Evolutionary conservation across 2,888 invertebrate genomes (phyloP), one percentile per base, ranked within the genome.

Genomic region (Lottia scabra): DNA sequence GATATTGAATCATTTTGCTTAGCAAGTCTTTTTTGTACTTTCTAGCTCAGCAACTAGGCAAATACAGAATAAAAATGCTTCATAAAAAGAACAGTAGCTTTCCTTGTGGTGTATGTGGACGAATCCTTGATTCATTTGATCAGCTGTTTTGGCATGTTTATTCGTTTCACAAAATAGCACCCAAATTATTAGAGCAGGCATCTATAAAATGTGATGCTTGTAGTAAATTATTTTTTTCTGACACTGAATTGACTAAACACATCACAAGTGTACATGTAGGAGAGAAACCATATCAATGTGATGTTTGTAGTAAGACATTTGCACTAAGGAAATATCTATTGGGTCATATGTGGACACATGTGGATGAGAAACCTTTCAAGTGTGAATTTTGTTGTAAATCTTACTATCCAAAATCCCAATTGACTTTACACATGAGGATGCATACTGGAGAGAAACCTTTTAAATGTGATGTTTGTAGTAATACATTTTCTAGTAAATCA

Each of bases 271-370:
- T 19, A 1, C 38, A 38, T 38, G 38, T 10, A 38, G 38, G 38
- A 38, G 38, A 38, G 27, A 68, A 62, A 43, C 68, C 68, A 15
- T 46, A 68, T 62, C 48, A 68, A 56, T 68, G 68, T 68, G 68
- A 68, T 15, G 19, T 62, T 27, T 68, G 68, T 68, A 23, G 23
- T 27, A 68, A 68, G 19, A 16, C 56, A n/a, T 68, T 48, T 46
- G n/a, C 38, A 13, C 23, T 46, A 19, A 26, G 16, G 10, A 23
- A 27, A n/a, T 38, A 48, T 27, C 62, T 68, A 6, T 38, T 27
- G 8, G 43, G 19, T 3, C 68, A 68, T 23, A 62, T n/a, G 15
- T n/a, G 46, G n/a, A 46, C 68, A n/a, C 68, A 68, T 30, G n/a
- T 43, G 10, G 62, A 62, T 26, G 48, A 56, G 8, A 68, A 68